Evolutionary conservation across 2,113 vertebrate genomes (phyloP), one percentile per base, ranked within the genome.

Genomic region (Semicossyphus pulcher): DNA sequence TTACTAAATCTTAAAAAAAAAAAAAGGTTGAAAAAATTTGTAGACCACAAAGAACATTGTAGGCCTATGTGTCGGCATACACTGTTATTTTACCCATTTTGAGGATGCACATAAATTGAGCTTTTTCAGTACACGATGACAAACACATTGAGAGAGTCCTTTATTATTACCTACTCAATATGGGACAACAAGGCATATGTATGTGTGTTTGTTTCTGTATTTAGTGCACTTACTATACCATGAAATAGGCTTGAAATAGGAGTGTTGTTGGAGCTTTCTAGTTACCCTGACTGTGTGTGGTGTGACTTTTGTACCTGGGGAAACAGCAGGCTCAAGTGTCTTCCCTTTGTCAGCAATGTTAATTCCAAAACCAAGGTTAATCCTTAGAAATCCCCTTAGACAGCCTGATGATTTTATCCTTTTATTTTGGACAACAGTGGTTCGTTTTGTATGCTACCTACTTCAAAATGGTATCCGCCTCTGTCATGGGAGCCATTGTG

Each of bases 231-330:
- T 93, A 89, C 85, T 94, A 94, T 92, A 91, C 89, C 90, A 92
- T 93, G 91, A 94, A 91, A 87, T 92, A 93, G 89, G 92, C 91
- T 94, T 94, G 92, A 93, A 93, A 91, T 92, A 93, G 89, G 91
- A 91, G 91, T 93, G 91, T 92, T 88, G 82, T 91, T 93, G 86
- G 92, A 93, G 88, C 89, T 91, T 88, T 93, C 89, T 94, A 92
- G 89, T 92, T 86, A 92, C 86, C 87, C 90, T 90, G 92, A 91
- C 88, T 91, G 86, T 94, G 89, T 93, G 92, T 93, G 86, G 88
- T 92, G 91, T 94, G 91, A 90, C 84, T 92, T 93, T 93, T 94
- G 89, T 93, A 93, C 84, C 80, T 83, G 75, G 86, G 86, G 82
- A 91, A 87, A 85, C 81, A 87, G 72, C 88, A 92, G 86, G 86